Evolutionary conservation across 2,888 invertebrate species (phyloP).

Genomic region (Odontothrips loti): DNA sequence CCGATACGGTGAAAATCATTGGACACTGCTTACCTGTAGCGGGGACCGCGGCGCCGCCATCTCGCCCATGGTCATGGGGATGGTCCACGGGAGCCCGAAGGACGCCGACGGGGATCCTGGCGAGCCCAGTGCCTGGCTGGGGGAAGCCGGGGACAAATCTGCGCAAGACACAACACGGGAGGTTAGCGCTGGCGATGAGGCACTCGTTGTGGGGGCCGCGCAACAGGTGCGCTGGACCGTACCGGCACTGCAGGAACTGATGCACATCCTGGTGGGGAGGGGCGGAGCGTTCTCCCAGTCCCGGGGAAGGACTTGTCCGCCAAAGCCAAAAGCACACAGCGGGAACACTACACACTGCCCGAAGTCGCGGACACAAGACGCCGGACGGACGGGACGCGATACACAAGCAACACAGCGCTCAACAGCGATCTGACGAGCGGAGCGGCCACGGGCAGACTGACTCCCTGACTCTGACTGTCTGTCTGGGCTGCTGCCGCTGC

Average conservation of each 20-base stretch:
- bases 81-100: not conserved
- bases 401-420: not conserved
- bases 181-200: not conserved
- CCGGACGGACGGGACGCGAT: not conserved
- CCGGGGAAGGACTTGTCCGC: too few relatives aligned
- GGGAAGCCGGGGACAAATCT: not conserved
- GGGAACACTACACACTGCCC: not conserved
- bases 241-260: constrained; percentile 3
- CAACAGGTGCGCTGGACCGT: not conserved
- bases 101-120: not conserved
- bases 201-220: not conserved
- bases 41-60: constrained; percentile 32
- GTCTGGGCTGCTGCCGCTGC: not conserved
- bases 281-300: not conserved
- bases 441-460: not conserved
- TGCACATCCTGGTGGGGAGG: not conserved
- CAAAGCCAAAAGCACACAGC: not conserved
- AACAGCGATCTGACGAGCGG: not conserved
- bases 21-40: constrained; percentile 27
- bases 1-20: not conserved
- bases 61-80: constrained; percentile 33
- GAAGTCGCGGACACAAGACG: not conserved
- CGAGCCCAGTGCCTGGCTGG: not conserved
- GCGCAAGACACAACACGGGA: not conserved
- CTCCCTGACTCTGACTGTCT: not conserved